Evolutionary conservation across 2,888 invertebrate species (phyloP).

Genomic region (Drosophila quinaria): DNA sequence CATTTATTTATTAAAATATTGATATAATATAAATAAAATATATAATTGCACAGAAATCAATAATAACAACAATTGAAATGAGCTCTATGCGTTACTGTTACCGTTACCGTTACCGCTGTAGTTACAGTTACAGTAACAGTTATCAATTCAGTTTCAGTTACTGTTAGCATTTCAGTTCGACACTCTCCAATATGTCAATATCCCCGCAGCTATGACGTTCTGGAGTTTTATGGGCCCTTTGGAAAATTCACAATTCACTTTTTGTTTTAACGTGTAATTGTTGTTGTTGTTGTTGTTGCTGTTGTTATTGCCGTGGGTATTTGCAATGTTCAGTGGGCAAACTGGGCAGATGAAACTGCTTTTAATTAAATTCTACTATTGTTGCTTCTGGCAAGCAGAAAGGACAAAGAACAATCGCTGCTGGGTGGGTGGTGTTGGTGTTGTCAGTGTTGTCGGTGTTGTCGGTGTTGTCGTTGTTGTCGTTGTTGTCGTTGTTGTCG

Average conservation of each 20-base stretch:
- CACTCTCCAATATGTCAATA: conserved; percentile 30
- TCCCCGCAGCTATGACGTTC: conserved; percentile 4
- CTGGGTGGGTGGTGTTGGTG: neutral
- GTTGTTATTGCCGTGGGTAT: conserved; percentile 19
- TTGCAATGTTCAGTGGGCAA: conserved; percentile 18
- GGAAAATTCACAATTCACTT: conserved; percentile 36
- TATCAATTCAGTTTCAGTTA: conserved; percentile 1
- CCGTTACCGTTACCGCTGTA: neutral
- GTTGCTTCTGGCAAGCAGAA: conserved; percentile 24
- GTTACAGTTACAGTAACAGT: neutral
- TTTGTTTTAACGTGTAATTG: conserved; percentile 2
- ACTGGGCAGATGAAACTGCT: conserved; percentile 37
- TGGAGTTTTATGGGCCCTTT: conserved; percentile 29
- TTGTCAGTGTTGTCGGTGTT: no score
- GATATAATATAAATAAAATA: no score
- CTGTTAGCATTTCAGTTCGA: conserved; percentile 16
- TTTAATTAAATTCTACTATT: conserved; percentile 68
- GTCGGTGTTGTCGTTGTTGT: neutral
- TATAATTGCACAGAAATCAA: neutral
- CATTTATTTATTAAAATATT: no score
- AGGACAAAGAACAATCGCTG: conserved; percentile 14
- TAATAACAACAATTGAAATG: neutral
- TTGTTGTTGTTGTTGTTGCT: neutral
- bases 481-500: neutral
- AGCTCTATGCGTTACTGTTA: neutral